Percentiles rank a stretch among this genome's conserved stretches.
Conservation (phyloP, 2,888 invertebrate species). For the Sinelater perroti region DNA sequence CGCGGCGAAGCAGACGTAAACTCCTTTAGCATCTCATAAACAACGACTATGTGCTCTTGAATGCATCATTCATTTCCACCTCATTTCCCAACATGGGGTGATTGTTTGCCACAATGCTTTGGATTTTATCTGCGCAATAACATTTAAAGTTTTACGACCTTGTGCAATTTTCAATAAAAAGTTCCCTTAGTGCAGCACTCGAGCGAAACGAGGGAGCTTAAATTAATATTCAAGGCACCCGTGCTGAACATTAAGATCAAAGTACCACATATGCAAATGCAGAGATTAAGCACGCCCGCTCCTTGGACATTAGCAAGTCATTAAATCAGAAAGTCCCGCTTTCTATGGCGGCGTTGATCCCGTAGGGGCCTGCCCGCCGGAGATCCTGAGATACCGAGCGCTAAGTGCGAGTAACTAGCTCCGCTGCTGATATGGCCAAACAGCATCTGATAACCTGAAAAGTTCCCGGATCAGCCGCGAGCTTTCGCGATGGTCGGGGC, state of each 20-base stretch:
- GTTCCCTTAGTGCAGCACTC: too few relatives aligned
- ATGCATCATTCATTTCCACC: slow-evolving; percentile 1
- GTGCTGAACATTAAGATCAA: slow-evolving; percentile 33
- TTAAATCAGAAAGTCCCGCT: slow-evolving; percentile 32
- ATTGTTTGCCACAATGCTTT: neutral
- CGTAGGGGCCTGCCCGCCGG: slow-evolving; percentile 34
- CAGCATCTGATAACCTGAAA: slow-evolving; percentile 15
- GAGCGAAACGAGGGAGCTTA: neutral
- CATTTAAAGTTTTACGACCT: neutral
- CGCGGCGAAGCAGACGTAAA: too few relatives aligned
- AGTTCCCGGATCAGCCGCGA: neutral
- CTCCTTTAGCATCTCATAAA: too few relatives aligned
- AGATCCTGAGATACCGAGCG: slow-evolving; percentile 36
- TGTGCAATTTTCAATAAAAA: neutral
- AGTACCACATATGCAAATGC: slow-evolving; percentile 42
- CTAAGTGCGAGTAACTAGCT: slow-evolving; percentile 25
- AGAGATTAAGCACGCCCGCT: slow-evolving; percentile 39
- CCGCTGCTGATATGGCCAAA: slow-evolving; percentile 20
- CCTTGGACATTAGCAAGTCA: slow-evolving; percentile 42
- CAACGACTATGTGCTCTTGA: neutral
- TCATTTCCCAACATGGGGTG: slow-evolving; percentile 10
- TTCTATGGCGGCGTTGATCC: slow-evolving; percentile 27
- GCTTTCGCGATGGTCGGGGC: too few relatives aligned
- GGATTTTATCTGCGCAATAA: slow-evolving; percentile 5
- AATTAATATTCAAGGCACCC: slow-evolving; percentile 5